phyloP scores from a whole-genome alignment of 2,888 invertebrate genomes.

The Spodoptera picta region DNA sequence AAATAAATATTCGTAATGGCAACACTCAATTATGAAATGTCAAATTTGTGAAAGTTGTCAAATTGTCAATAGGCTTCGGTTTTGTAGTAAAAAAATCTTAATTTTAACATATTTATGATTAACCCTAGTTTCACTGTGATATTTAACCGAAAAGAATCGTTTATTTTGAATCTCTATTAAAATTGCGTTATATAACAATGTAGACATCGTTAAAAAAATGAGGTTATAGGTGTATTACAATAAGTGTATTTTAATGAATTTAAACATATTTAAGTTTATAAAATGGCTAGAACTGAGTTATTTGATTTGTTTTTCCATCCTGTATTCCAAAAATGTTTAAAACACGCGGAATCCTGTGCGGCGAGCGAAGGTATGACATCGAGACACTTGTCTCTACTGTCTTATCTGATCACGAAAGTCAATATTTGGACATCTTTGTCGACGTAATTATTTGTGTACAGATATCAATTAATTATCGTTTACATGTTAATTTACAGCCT shows the following conservation, averaged over 20 bases:
- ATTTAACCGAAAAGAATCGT: conserved; percentile 51
- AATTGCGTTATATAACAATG: conserved; percentile 57
- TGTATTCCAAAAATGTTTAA: conserved; percentile 87
- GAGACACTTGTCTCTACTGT: conserved; percentile 12
- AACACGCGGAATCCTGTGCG: conserved; percentile 82
- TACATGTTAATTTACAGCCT: not conserved
- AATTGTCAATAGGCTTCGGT: conserved; percentile 64
- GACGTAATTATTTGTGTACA: conserved; percentile 21
- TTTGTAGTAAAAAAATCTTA: conserved; percentile 63
- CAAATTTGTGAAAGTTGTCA: conserved; percentile 80
- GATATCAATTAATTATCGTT: conserved; percentile 8
- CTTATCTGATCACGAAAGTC: conserved; percentile 18
- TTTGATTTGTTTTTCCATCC: conserved; percentile 88
- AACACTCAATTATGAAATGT: conserved; percentile 64
- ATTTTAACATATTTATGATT: conserved; percentile 57
- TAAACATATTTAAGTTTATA: conserved; percentile 66
- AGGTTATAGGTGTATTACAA: conserved; percentile 80
- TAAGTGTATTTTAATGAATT: conserved; percentile 75
- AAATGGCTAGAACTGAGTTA: conserved; percentile 86
- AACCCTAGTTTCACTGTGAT: conserved; percentile 51
- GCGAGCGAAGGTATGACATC: conserved; percentile 76
- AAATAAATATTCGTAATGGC: conserved; percentile 56
- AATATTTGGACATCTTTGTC: conserved; percentile 42
- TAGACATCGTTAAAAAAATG: conserved; percentile 69
- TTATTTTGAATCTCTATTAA: conserved; percentile 50